These are phyloP conservation scores for Oreotrochilus melanogaster DNA, from an alignment of 2,113 vertebrate genomes.

Conservation along the genomic window DNA sequence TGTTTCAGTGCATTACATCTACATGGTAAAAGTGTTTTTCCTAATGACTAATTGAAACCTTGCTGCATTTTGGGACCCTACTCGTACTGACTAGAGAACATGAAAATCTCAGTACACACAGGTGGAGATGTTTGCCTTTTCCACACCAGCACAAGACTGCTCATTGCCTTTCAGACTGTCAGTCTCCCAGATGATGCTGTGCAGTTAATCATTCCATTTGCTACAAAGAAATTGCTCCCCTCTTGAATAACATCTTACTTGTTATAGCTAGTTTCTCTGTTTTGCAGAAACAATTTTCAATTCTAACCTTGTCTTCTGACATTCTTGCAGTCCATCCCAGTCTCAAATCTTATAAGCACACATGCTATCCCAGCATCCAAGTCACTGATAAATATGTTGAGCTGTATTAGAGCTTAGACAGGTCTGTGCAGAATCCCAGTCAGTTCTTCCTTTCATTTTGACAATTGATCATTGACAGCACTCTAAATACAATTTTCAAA, in stretches of 20 bases:
- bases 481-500: background rate
- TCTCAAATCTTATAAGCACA: background rate
- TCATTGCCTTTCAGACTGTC: background rate
- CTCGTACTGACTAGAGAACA: background rate
- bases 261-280: background rate
- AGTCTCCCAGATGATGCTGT: background rate
- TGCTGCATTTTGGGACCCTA: background rate
- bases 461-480: background rate
- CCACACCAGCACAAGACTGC: background rate
- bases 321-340: background rate
- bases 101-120: rapidly evolving
- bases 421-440: background rate
- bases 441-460: constrained; percentile 1
- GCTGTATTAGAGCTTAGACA: background rate
- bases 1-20: background rate
- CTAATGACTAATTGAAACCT: background rate
- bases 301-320: background rate
- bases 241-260: background rate
- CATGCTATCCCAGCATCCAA: background rate
- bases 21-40: background rate
- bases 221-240: background rate
- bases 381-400: background rate
- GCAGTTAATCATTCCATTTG: background rate
- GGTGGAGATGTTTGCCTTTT: background rate
- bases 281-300: background rate